Evolutionary conservation across 2,797 vertebrate species (phyloP), one percentile per base, ranked within the genome.

Genomic region (Hemibagrus guttatus): DNA sequence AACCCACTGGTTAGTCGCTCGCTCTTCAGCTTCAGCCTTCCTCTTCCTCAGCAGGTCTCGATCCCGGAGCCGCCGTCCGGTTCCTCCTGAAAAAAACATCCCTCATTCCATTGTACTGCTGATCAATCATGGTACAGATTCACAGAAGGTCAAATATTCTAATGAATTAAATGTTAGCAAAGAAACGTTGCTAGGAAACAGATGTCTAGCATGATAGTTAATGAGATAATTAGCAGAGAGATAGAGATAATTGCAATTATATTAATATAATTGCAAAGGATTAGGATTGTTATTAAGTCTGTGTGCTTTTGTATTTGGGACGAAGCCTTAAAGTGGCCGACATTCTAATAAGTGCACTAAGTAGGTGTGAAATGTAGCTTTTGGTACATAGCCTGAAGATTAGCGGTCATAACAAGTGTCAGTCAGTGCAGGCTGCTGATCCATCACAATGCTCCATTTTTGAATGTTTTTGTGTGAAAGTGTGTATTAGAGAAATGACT

Each of bases 21-120:
- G 97, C 87, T 97, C 95, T 63, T 96, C 93, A 1, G 95, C 96
- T 94, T 98, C 97, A 0, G 95, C 96, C 92, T 94, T 98, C 91
- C 96, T 97, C 92, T 97, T 98, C 88, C 92, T 96, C 87, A 99
- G 96, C 84, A 97, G 91, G 59, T 97, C 95, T 90, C 98, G 96
- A 93, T 98, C 97, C 90, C 98, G 94, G 92, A 99, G 87, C 84
- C 94, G 93, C 21, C 35, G 91, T 4, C 91, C 93, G 89, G 95
- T 96, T 90, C 93, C 95, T 88, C 93, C 94, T 99, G 89, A 61
- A 92, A 75, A 39, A 90, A 80, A 82, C 87, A 39, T 28, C 61
- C 68, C 87, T 85, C 66, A 87, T 14, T 75, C 16, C 74, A n/a
- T 64, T 61, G 42, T 13, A 69, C 75, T 61, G 66, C 64, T 71